These are phyloP conservation scores for Thunnus maccoyii DNA, from an alignment of 2,113 vertebrate species.

Conservation along the genomic window DNA sequence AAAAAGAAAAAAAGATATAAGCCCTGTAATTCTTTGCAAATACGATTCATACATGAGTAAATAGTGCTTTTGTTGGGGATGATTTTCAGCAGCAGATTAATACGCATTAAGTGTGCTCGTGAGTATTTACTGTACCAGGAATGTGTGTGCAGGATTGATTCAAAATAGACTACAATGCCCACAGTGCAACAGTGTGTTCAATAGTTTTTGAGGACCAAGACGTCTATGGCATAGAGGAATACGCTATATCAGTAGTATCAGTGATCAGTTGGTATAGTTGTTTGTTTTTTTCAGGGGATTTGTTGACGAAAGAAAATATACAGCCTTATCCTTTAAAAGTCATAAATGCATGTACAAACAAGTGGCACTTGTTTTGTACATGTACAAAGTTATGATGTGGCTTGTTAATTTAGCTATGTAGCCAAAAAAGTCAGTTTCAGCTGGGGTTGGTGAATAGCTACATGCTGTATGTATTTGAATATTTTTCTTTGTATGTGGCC, in stretches of 20 bases:
- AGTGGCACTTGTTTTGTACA: background rate
- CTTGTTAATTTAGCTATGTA: background rate
- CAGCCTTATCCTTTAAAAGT: no score
- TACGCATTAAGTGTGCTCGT: background rate
- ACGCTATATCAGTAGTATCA: background rate
- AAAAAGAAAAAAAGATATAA: no score
- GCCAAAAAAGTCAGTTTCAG: background rate
- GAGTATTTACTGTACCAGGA: background rate
- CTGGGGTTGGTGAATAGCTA: background rate
- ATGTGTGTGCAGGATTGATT: background rate
- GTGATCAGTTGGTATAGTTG: no score
- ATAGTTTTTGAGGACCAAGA: background rate
- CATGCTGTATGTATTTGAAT: background rate
- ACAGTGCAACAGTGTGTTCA: background rate
- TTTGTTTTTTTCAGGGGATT: no score
- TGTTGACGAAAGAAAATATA: no score
- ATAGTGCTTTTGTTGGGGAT: no score
- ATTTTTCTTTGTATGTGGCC: conserved; percentile 27
- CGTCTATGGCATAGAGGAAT: background rate
- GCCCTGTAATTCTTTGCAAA: no score
- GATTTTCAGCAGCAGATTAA: no score
- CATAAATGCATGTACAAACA: no score
- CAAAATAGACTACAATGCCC: background rate
- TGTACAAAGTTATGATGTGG: background rate
- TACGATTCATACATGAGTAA: no score